Base-by-base conservation (phyloP, 2,888 invertebrate species). In the Drosophila helvetica region DNA sequence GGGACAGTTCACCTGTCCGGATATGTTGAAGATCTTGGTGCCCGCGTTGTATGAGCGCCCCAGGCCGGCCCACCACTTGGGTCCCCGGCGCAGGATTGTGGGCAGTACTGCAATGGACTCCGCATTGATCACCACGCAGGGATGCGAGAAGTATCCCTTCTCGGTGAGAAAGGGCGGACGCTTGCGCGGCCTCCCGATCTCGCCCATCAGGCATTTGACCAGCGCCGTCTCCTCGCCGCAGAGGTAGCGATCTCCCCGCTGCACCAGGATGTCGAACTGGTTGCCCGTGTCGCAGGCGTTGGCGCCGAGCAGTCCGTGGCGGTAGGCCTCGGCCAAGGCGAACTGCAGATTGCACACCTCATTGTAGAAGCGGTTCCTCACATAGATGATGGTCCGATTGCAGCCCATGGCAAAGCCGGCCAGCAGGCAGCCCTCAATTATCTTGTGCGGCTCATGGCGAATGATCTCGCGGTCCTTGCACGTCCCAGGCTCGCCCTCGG, bases 81-180 rank as follows among this genome's bases (percentile, higher is more conserved):
- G 98, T 46, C 99, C 97, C 51, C 99, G 95, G 33, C 99, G 95
- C 87, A 97, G 97, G 82, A 99, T 98, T 0, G 97, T 94, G 9
- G 99, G 99, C 10, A 99, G 94, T 2, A 98, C 98, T 63, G 99
- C 96, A 18, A 99, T 96, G 1, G 99, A 98, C 93, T 99, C 99
- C 1, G 99, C 98, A 93, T 99, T 99, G 57, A 98, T 96, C 0
- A 99, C 99, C 9, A 98, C 98, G 0, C 99, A 98, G 0, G 99
- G 99, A 89, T 99, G 99, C 1, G 98, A 98, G 91, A 99, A 99
- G 0, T 99, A 95, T 22, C 99, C 99, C 22, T 99, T 95, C 91
- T 99, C 98, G 80, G 99, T 98, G 0, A 99, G 99, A 93, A 99
- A 99, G n/a, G 99, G 99, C 0, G 99, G 99, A 94, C 99, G 99